Evolutionary conservation across 2,888 invertebrate genomes (phyloP).

Genomic region (Allygus modestus): DNA sequence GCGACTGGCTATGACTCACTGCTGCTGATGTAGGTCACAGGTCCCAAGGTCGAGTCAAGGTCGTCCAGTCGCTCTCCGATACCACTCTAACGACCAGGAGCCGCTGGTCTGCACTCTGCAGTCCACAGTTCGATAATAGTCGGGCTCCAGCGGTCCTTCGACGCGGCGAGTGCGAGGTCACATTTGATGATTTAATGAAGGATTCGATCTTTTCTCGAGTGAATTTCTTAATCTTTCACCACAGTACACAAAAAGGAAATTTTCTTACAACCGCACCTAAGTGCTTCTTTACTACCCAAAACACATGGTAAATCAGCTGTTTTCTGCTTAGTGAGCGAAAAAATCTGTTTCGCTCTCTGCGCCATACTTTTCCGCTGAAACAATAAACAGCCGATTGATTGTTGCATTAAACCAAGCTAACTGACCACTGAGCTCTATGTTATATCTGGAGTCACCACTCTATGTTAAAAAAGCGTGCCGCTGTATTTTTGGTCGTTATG

Average conservation of each 20-base stretch:
- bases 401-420: too few relatives aligned
- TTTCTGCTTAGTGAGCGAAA: too few relatives aligned
- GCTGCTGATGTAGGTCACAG: conserved; percentile 26
- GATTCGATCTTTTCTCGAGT: neutral
- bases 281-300: too few relatives aligned
- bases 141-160: neutral
- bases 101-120: neutral
- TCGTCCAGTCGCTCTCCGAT: neutral
- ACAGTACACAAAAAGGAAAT: neutral
- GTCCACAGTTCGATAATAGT: conserved; percentile 4
- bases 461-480: too few relatives aligned
- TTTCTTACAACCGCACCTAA: too few relatives aligned
- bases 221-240: neutral
- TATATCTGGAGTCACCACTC: too few relatives aligned
- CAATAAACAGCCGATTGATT: too few relatives aligned
- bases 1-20: conserved; percentile 7
- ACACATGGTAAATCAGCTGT: too few relatives aligned
- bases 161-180: neutral
- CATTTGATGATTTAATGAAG: conserved; percentile 10
- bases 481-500: too few relatives aligned
- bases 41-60: conserved; percentile 16
- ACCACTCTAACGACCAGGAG: neutral
- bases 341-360: too few relatives aligned
- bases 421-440: too few relatives aligned
- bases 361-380: too few relatives aligned